These are phyloP conservation scores for Acrocephalus kingi DNA, from an alignment of 2,113 vertebrate species.

Conservation along the genomic window DNA sequence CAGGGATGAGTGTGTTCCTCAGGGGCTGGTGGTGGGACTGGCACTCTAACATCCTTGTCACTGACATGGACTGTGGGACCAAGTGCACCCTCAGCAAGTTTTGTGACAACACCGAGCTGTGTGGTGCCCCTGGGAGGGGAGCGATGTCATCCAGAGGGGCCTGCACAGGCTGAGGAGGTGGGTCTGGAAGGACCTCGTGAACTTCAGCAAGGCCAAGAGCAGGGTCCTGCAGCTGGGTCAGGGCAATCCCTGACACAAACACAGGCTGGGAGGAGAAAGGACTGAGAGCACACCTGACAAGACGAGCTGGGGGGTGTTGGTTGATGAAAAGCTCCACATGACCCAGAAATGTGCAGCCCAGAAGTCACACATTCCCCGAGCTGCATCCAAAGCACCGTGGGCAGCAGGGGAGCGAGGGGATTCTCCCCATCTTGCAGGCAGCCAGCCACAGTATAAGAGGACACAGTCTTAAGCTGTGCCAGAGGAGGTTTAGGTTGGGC, in stretches of 20 bases:
- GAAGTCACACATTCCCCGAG: not conserved
- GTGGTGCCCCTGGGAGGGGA: not conserved
- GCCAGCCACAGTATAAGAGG: not conserved
- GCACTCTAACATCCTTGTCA: not conserved
- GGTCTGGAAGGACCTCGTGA: not conserved
- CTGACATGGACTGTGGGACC: not conserved
- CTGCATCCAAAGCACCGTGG: not conserved
- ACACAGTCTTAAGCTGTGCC: not conserved
- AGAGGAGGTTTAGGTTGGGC: not conserved
- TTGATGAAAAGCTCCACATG: not conserved
- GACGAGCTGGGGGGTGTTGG: not conserved
- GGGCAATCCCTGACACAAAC: not conserved
- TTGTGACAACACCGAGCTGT: not conserved
- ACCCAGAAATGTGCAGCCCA: not conserved
- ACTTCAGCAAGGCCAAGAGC: not conserved
- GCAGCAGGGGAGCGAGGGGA: not conserved
- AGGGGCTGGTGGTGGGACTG: not conserved
- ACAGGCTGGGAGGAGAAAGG: not conserved
- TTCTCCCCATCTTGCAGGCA: not conserved
- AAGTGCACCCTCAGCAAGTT: not conserved
- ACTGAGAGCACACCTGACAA: not conserved
- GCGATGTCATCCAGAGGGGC: not conserved
- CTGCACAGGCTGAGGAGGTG: not conserved
- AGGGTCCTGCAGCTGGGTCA: not conserved
- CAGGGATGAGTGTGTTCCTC: not conserved